Percentiles rank a stretch among this genome's conserved stretches.
Conservation (phyloP, 2,888 invertebrate species). For the Vanessa cardui region DNA sequence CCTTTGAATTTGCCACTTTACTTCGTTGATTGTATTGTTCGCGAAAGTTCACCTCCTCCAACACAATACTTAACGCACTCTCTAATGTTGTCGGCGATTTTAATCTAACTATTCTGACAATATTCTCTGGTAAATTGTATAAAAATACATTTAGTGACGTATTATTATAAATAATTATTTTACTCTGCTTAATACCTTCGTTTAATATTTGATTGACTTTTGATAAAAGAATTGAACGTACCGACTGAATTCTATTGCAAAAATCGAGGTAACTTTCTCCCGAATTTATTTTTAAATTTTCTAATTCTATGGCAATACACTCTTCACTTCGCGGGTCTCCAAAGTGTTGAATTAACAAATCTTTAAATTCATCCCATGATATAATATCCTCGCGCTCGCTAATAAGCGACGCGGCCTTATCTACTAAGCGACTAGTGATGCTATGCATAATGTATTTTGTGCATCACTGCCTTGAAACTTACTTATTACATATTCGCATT, state of each 20-base stretch:
- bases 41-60: background rate
- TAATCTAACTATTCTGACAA: background rate
- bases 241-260: constrained; percentile 3
- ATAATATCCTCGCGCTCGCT: no score
- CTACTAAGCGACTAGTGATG: no score
- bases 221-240: background rate
- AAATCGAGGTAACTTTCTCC: constrained; percentile 4
- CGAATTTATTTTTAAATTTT: constrained; percentile 3
- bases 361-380: no score
- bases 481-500: no score
- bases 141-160: background rate
- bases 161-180: constrained; percentile 2
- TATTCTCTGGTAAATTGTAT: background rate
- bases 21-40: constrained; percentile 1
- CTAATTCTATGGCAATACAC: background rate
- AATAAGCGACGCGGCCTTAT: no score
- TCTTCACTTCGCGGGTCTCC: no score
- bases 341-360: no score
- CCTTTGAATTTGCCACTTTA: no score
- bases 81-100: background rate
- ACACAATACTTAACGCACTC: background rate
- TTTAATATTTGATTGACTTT: constrained; percentile 1
- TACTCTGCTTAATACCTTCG: constrained; percentile 2
- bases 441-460: no score
- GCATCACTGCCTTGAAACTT: no score